Evolutionary conservation across 2,113 vertebrate species (phyloP).

Genomic region (Neomonachus schauinslandi): DNA sequence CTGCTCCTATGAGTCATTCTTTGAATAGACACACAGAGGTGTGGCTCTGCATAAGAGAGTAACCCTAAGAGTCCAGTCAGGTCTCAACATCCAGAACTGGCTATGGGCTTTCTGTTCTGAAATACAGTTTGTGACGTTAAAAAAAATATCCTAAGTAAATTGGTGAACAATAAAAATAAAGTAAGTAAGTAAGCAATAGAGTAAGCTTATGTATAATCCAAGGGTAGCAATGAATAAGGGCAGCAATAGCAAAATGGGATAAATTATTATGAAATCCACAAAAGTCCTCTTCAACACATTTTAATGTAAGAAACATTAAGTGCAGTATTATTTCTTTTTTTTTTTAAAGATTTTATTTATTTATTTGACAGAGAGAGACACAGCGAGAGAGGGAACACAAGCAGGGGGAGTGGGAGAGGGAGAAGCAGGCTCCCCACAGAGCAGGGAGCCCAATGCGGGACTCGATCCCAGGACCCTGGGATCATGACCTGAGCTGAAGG

Average conservation of each 20-base stretch:
- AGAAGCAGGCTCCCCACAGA: no score
- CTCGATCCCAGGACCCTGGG: no score
- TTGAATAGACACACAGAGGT: not conserved
- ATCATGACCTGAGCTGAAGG: no score
- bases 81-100: not conserved
- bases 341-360: no score
- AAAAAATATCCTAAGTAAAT: not conserved
- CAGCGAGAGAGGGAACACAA: no score
- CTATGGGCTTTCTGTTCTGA: not conserved
- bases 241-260: not conserved
- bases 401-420: no score
- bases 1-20: not conserved
- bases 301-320: not conserved
- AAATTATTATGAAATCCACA: not conserved
- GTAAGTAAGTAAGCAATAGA: not conserved
- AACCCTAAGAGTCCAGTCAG: not conserved
- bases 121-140: not conserved
- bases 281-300: not conserved
- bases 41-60: not conserved
- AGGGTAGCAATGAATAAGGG: not conserved
- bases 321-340: no score
- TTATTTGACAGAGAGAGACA: no score
- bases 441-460: no score
- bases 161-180: not conserved
- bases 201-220: not conserved